Conservation (phyloP, 2,113 vertebrate genomes). For the Heterotilapia buettikoferi region DNA sequence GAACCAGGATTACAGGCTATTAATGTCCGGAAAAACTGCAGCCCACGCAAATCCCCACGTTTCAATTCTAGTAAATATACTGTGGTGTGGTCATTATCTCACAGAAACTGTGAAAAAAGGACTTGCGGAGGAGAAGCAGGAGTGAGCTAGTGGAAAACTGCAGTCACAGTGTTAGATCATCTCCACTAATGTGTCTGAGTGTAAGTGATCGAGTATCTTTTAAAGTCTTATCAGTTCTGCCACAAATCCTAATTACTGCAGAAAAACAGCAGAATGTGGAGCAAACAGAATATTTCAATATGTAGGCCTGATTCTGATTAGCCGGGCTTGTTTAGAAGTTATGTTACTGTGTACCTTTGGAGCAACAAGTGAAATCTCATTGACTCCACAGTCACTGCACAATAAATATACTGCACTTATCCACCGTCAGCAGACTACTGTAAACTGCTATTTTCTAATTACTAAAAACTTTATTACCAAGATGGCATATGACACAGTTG, state of each 20-base stretch:
- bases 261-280: not conserved
- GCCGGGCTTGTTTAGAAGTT: not conserved
- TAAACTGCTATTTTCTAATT: not conserved
- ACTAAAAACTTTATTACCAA: not conserved
- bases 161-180: constrained; percentile 31
- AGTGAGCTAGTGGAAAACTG: constrained; percentile 48
- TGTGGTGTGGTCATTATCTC: not conserved
- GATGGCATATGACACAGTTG: not conserved
- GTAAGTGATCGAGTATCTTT: not conserved
- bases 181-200: not conserved
- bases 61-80: not conserved
- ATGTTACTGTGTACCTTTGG: not conserved
- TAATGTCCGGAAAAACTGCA: not conserved
- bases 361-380: not conserved
- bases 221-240: not conserved
- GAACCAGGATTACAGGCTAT: constrained; percentile 2
- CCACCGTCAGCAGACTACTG: not conserved
- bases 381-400: not conserved
- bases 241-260: not conserved
- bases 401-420: not conserved
- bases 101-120: not conserved
- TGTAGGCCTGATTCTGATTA: not conserved
- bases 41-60: not conserved
- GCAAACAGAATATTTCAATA: not conserved
- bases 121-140: not conserved